Percentiles rank a stretch among this genome's conserved stretches.
Conservation (phyloP, 2,888 invertebrate genomes). For the Erannis defoliaria region DNA sequence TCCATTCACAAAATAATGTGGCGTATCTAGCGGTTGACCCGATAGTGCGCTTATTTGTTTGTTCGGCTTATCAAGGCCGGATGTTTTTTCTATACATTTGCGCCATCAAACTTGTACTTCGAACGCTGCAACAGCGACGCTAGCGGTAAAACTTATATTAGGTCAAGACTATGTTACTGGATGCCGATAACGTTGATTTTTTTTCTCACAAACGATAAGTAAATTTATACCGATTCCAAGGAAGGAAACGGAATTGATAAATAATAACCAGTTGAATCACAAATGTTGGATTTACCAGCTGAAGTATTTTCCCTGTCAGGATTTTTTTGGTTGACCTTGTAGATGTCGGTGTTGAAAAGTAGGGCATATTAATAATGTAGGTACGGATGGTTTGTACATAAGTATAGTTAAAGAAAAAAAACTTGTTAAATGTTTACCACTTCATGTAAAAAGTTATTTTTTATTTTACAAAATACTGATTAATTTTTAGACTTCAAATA, state of each 20-base stretch:
- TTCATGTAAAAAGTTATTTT: too few relatives aligned
- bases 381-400: background rate
- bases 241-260: slow-evolving; percentile 54
- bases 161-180: slow-evolving; percentile 76
- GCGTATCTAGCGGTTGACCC: slow-evolving; percentile 82
- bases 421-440: too few relatives aligned
- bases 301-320: slow-evolving; percentile 26
- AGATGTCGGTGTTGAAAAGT: background rate
- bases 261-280: slow-evolving; percentile 49
- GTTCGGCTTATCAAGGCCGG: slow-evolving; percentile 85
- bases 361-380: background rate
- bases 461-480: too few relatives aligned
- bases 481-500: too few relatives aligned
- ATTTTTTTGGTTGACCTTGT: slow-evolving; percentile 14
- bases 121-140: slow-evolving; percentile 74
- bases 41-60: slow-evolving; percentile 85
- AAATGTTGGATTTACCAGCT: slow-evolving; percentile 25
- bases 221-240: slow-evolving; percentile 52
- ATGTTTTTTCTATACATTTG: slow-evolving; percentile 86
- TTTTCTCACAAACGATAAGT: slow-evolving; percentile 63
- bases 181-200: slow-evolving; percentile 70
- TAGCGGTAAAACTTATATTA: slow-evolving; percentile 78
- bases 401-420: too few relatives aligned
- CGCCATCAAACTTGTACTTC: slow-evolving; percentile 79
- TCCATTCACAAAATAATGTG: slow-evolving; percentile 73